phyloP scores from a whole-genome alignment of 2,888 invertebrate species.

The Cordylochernes scorpioides region DNA sequence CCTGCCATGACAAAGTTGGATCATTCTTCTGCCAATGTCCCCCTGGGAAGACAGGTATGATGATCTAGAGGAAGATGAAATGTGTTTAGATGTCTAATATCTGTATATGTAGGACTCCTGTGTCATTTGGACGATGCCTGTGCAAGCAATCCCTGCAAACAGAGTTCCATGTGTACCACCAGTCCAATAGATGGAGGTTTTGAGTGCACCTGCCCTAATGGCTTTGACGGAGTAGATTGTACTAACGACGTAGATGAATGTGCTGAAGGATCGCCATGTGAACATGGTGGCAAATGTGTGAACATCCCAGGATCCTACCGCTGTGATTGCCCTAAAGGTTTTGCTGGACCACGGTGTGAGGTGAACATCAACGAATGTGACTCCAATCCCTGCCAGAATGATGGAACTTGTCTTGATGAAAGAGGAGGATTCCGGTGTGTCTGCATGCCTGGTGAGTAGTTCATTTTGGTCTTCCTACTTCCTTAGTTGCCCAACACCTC shows the following conservation, averaged over 20 bases:
- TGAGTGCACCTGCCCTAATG: constrained; percentile 74
- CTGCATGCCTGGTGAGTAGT: constrained; percentile 68
- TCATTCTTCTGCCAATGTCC: constrained; percentile 87
- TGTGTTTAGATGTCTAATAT: not conserved
- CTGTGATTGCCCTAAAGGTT: constrained; percentile 86
- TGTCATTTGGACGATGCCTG: constrained; percentile 92
- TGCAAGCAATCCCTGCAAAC: constrained; percentile 76
- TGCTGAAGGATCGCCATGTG: constrained; percentile 78
- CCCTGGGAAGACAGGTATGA: constrained; percentile 68
- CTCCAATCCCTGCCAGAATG: constrained; percentile 84
- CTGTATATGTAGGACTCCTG: constrained; percentile 57
- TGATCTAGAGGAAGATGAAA: too few species aligned
- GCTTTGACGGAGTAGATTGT: constrained; percentile 71
- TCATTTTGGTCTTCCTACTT: constrained; percentile 1
- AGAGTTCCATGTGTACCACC: constrained; percentile 82
- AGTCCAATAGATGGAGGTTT: constrained; percentile 82
- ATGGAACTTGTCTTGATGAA: constrained; percentile 80
- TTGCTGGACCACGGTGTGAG: constrained; percentile 63
- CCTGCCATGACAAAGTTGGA: constrained; percentile 81
- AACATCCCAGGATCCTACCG: constrained; percentile 85
- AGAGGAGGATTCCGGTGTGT: constrained; percentile 84
- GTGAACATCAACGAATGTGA: constrained; percentile 89
- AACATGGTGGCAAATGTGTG: constrained; percentile 84
- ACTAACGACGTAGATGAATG: constrained; percentile 85
- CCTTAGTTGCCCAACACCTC: too few species aligned